phyloP scores from a whole-genome alignment of 1,140 invertebrate genomes.

The Caenorhabditis briggsae region DNA sequence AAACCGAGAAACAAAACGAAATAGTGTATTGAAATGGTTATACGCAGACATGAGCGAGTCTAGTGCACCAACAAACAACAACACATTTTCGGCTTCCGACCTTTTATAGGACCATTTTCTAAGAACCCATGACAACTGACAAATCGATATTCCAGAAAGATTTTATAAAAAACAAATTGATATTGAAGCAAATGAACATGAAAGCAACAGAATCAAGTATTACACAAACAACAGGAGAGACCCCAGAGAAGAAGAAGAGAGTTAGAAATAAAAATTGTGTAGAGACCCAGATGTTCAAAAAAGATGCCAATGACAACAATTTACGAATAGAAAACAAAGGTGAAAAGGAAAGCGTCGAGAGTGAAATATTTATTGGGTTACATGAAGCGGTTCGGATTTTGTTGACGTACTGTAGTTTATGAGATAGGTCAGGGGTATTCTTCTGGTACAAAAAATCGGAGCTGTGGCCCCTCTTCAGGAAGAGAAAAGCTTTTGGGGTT shows the following conservation, averaged over 20 bases:
- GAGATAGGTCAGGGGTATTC: no score
- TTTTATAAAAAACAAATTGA: no score
- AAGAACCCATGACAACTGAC: background rate
- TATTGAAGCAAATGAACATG: background rate
- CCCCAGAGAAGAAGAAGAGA: background rate
- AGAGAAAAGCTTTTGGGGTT: no score
- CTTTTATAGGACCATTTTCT: background rate
- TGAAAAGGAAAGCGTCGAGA: background rate
- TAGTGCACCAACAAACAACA: constrained; percentile 28
- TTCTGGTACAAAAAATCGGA: no score
- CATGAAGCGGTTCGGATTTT: background rate
- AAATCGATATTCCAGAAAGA: background rate
- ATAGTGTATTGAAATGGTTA: background rate
- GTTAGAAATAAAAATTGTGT: background rate
- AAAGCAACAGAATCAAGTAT: background rate
- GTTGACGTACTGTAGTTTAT: no score
- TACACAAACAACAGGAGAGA: background rate
- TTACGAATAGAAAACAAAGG: constrained; percentile 12
- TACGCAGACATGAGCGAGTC: constrained; percentile 27
- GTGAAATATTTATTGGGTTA: background rate
- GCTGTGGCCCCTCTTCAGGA: no score
- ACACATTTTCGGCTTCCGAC: background rate
- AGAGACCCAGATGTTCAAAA: constrained; percentile 19
- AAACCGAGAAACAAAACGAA: constrained; percentile 5
- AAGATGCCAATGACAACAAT: constrained; percentile 31